Evolutionary conservation across 2,113 vertebrate species (phyloP), one percentile per base, ranked within the genome.

Genomic region (Bos indicus): DNA sequence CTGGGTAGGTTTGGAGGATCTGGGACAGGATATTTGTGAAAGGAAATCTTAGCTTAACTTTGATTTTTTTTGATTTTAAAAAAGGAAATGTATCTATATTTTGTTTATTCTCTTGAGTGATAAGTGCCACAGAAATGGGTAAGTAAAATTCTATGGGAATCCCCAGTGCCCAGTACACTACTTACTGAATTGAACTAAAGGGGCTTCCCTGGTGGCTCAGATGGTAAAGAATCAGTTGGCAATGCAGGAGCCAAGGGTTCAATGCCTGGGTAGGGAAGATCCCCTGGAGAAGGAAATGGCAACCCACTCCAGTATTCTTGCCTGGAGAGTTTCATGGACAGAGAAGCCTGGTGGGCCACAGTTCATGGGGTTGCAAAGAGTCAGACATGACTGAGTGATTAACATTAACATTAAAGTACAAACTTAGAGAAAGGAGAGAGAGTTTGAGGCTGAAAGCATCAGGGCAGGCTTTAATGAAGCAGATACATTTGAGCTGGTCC

Each of bases 131-230:
- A 77, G 78, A 91, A 96, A 57, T 30, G 33, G 33, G 54, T 62
- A 90, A 46, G 92, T 17, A 91, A 95, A 95, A 85, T 85, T 91
- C 40, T 28, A 40, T 93, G 51, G 36, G 52, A 84, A 91, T 93
- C 21, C 3, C 15, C 17, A 51, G 17, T 85, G 46, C 30, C 40
- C 8, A 71, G 54, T 78, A 59, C 40, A 80, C 60, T 92, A 21
- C 54, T 96, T 86, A 86, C n/a, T 43, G 14, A 95, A 74, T 33
- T 64, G n/a, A 95, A 62, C 59, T 89, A 78, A 95, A 92, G 71
- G 21, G 11, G 64, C n/a, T 36, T 71, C 19, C 9, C 10, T 71
- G 19, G n/a, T 71, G 64, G 64, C 19, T 71, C 64, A 71, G 64
- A 36, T 71, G 64, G n/a, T 71, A 11, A 71, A 71, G 64, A 71